A percentile compares a stretch with the other conserved stretches of the same genome.
phyloP scores from a whole-genome alignment of 2,113 vertebrate species.

The Dipodomys ordii region DNA sequence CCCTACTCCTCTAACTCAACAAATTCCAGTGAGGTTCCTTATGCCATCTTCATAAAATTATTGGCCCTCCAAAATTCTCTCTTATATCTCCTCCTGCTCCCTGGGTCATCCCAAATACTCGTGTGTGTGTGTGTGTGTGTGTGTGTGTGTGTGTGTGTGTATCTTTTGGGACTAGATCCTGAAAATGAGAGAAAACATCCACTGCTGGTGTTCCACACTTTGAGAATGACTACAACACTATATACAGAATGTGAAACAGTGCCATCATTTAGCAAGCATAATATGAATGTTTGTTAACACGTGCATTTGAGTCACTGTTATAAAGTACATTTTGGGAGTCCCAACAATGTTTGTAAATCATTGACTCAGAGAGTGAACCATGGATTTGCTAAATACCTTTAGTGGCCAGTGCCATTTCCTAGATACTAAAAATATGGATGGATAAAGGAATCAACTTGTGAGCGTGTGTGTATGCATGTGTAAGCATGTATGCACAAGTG shows the following conservation, averaged over 20 bases:
- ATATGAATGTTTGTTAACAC: neutral
- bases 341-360: neutral
- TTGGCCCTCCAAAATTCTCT: no score
- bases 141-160: no score
- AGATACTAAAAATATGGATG: neutral
- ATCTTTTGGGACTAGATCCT: no score
- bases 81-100: no score
- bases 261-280: neutral
- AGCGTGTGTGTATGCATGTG: no score
- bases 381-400: neutral
- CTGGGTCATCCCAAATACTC: no score
- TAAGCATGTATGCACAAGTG: no score
- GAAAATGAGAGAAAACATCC: no score
- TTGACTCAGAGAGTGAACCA: constrained; percentile 43
- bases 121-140: no score
- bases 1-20: no score
- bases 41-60: no score
- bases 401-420: neutral
- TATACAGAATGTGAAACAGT: neutral
- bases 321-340: neutral
- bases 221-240: constrained; percentile 11
- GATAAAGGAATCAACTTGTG: neutral
- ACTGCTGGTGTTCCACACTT: neutral
- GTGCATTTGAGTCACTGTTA: neutral
- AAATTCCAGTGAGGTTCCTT: no score